Base-by-base conservation (phyloP, 1,140 invertebrate species). In the Microplitis mediator region DNA sequence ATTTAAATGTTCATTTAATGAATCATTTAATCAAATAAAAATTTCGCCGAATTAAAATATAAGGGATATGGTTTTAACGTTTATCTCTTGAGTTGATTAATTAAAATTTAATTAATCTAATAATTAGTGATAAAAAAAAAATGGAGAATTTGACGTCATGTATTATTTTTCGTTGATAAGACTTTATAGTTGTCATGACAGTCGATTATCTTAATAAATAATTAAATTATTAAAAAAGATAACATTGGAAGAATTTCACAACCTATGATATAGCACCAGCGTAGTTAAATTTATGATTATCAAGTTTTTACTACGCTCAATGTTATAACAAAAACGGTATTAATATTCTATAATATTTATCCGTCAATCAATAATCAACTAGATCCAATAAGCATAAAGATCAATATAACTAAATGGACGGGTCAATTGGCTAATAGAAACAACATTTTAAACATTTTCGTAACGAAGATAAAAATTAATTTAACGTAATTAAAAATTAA, bases 371-470 rank as follows among this genome's bases (percentile, higher is more conserved):
- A 60, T 69, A 71, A 71, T 73, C 67, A 35, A 74, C 69, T 74
- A 64, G 71, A 68, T 72, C 65, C 31, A 13, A 50, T 63, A 68
- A 52, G 61, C 23, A 32, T 73, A 39, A 58, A 16, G 39, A 69
- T 72, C 31, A 35, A 65, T 70, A 35, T 72, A 79, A 79, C 50
- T 64, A 78, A 71, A 69, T 74, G 78, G 76, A 79, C 78, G 76
- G 78, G 75, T 72, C 52, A 52, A 69, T 76, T 69, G 45, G 67
- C 75, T 54, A 45, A 32, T 31, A 9, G 60, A 52, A 45, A 68
- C 11, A 23, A 56, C n/a, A 2, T 34, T 16, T 69, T 14, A 0
- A 31, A 45, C 9, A 31, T 9, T 14, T 54, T 14, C 13, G n/a
- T 45, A 45, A 45, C 39, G 39, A 11, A 45, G 39, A 11, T 11